Base-by-base conservation (phyloP, 2,113 vertebrate genomes). In the Eretmochelys imbricata region DNA sequence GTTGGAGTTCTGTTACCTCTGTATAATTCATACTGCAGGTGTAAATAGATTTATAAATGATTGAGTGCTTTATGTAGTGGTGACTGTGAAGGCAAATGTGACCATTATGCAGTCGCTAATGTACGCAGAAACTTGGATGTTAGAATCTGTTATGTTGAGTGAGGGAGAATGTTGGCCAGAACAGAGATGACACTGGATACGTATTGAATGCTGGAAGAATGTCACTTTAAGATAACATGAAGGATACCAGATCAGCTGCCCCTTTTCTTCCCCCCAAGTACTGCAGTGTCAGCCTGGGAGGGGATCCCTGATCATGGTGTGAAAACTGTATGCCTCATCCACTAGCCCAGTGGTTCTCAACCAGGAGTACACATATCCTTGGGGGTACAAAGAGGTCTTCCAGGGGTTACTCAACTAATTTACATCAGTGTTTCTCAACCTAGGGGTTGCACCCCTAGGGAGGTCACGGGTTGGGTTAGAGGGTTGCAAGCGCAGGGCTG, bases 11-110 rank as follows among this genome's bases (percentile, higher is more conserved):
- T 94, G 90, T 81, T 94, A 82, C 50, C 87, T 8, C 27, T 90
- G 48, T 49, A 35, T 75, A 80, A 38, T 90, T 93, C 78, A 59
- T 78, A 55, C 8, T 90, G 85, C 22, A 5, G 85, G 20, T 85
- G 54, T 93, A 50, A 94, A 94, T 53, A 94, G 91, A 65, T 83
- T 91, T 87, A 81, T 95, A 92, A 95, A 91, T 93, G 83, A 95
- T 97, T 86, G 94, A 95, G 82, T 72, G 80, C 85, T 94, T 69
- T 35, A 19, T 8, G 12, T 72, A 72, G 19, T 72, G 65, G 65
- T 72, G 35, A 72, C 19, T 38, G 35, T 22, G 19, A 17, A 72
- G n/a, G 9, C 19, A 72, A 72, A 20, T 72, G 19, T 72, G 65
- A 38, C 19, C 19, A 10, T n/a, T 22, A 38, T 22, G 35, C 20